Evolutionary conservation across 2,797 vertebrate genomes (phyloP).

Genomic region (Varecia variegata): DNA sequence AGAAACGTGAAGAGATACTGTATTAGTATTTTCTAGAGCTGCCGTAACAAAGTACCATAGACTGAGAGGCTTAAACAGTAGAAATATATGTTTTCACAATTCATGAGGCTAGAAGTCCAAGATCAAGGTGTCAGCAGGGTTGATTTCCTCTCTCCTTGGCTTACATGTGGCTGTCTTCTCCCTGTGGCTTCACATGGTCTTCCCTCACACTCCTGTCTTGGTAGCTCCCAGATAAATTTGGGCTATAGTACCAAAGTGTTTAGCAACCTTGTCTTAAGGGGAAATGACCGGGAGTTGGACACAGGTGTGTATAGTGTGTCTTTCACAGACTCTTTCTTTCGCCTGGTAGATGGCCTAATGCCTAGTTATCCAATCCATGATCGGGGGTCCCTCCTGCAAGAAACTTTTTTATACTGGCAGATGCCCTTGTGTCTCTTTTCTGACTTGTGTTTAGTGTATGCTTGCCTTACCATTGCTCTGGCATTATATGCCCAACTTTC

Average conservation of each 20-base stretch:
- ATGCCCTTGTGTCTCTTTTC: neutral
- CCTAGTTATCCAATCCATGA: neutral
- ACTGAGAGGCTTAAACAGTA: neutral
- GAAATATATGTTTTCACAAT: neutral
- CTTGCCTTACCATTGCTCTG: neutral
- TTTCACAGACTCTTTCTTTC: neutral
- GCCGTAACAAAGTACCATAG: neutral
- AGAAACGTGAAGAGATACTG: neutral
- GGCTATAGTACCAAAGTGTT: neutral
- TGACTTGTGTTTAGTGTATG: neutral
- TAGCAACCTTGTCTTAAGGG: neutral
- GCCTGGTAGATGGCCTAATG: neutral
- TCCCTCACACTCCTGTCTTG: neutral
- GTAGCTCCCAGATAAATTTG: neutral
- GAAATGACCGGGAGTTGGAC: neutral
- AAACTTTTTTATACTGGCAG: neutral
- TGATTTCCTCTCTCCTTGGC: neutral
- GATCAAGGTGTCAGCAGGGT: neutral
- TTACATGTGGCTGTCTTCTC: neutral
- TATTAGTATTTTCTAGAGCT: neutral
- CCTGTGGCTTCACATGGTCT: neutral
- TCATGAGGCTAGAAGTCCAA: neutral
- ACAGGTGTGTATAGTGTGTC: neutral
- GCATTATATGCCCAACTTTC: neutral
- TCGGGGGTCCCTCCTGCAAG: neutral